Evolutionary conservation across 2,113 vertebrate genomes (phyloP).

Genomic region (Chlorocebus sabaeus): DNA sequence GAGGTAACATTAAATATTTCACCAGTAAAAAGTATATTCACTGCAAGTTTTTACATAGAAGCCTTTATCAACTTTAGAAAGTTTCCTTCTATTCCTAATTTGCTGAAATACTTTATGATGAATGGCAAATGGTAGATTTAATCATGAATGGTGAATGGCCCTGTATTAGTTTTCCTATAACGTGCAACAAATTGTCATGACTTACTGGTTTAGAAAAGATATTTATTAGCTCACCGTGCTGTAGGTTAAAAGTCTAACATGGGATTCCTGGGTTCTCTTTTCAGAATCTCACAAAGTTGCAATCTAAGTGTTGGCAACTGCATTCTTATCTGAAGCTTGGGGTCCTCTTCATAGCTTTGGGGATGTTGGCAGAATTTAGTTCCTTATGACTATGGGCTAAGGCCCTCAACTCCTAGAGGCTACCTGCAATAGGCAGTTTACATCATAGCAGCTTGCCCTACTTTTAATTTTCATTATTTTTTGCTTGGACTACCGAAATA

Average conservation of each 20-base stretch:
- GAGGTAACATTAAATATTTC: background rate
- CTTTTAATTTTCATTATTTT: background rate
- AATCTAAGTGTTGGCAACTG: background rate
- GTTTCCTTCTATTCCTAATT: background rate
- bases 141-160: background rate
- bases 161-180: background rate
- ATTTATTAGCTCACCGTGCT: background rate
- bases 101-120: background rate
- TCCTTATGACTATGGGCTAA: background rate
- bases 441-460: background rate
- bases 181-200: background rate
- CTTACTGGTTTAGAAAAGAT: background rate
- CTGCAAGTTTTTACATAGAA: background rate
- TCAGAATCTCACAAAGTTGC: background rate
- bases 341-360: background rate
- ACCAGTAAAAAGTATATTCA: background rate
- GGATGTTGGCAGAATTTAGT: background rate
- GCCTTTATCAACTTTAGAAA: background rate
- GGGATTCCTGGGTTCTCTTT: background rate
- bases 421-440: background rate
- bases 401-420: background rate
- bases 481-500: background rate
- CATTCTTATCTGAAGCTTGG: background rate
- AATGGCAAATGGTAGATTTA: background rate
- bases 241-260: background rate